Percentiles rank a stretch among this genome's conserved stretches.
Evolutionary conservation across 2,797 vertebrate species (phyloP).

Genomic region (Poecilia gillii): DNA sequence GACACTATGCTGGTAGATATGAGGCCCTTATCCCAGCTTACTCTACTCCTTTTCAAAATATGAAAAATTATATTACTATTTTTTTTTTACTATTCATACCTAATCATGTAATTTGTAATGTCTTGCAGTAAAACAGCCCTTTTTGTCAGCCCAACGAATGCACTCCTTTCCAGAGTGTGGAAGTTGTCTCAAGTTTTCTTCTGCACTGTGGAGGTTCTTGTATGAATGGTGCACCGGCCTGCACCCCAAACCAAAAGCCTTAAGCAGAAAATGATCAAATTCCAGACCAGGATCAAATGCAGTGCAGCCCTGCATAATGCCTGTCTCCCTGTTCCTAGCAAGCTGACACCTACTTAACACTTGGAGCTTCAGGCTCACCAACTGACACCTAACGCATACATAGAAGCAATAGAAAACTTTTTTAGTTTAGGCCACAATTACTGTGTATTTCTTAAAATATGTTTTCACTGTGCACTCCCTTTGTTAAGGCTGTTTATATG

Average conservation of each 20-base stretch:
- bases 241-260: neutral
- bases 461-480: neutral
- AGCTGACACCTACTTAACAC: neutral
- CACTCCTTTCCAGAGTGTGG: neutral
- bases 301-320: neutral
- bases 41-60: neutral
- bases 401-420: neutral
- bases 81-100: neutral
- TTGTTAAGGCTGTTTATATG: neutral
- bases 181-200: neutral
- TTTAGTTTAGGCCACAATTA: neutral
- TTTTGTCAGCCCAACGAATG: neutral
- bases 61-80: neutral
- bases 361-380: neutral
- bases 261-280: neutral
- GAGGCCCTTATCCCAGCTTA: neutral
- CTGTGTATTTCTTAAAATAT: neutral
- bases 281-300: neutral
- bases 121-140: neutral
- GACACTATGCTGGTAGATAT: neutral
- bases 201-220: neutral
- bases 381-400: neutral
- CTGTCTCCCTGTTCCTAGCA: neutral
- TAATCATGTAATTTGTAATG: neutral
- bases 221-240: neutral